These are phyloP conservation scores for Acanthis flammea DNA, from an alignment of 2,797 vertebrate genomes.

Conservation along the genomic window DNA sequence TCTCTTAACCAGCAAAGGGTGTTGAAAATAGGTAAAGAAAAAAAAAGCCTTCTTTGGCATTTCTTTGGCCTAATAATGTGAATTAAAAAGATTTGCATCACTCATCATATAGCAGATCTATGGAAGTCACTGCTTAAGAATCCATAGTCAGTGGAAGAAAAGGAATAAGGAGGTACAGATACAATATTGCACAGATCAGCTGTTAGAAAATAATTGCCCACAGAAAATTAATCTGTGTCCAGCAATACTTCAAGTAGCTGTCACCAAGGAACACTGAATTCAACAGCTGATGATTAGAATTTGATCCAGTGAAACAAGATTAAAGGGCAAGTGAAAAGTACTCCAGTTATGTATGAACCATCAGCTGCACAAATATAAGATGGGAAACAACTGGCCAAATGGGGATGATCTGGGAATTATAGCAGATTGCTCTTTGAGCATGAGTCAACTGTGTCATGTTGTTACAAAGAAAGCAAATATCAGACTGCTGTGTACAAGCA, in stretches of 20 bases:
- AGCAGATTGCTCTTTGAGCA: slow-evolving; percentile 8
- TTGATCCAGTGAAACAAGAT: slow-evolving; percentile 22
- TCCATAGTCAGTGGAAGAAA: background rate
- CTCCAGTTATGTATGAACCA: background rate
- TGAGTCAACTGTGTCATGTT: slow-evolving; percentile 38
- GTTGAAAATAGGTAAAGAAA: background rate
- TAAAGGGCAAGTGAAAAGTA: slow-evolving; percentile 15
- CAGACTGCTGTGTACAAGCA: background rate
- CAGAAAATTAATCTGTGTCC: background rate
- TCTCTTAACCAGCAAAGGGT: background rate
- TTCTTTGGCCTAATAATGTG: background rate
- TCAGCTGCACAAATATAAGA: slow-evolving; percentile 44
- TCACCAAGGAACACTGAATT: background rate
- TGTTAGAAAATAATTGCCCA: background rate
- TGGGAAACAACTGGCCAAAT: slow-evolving; percentile 13
- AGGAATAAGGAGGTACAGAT: background rate
- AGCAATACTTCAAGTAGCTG: background rate
- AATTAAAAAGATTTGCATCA: background rate
- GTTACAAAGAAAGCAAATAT: slow-evolving; percentile 49
- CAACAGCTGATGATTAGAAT: background rate
- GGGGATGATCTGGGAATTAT: slow-evolving; percentile 41
- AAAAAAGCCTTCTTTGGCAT: accelerated
- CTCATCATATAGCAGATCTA: background rate
- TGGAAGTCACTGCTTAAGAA: background rate
- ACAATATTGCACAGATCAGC: background rate